Conservation (phyloP, 2,888 invertebrate species). For the Cynaeus angustus region DNA sequence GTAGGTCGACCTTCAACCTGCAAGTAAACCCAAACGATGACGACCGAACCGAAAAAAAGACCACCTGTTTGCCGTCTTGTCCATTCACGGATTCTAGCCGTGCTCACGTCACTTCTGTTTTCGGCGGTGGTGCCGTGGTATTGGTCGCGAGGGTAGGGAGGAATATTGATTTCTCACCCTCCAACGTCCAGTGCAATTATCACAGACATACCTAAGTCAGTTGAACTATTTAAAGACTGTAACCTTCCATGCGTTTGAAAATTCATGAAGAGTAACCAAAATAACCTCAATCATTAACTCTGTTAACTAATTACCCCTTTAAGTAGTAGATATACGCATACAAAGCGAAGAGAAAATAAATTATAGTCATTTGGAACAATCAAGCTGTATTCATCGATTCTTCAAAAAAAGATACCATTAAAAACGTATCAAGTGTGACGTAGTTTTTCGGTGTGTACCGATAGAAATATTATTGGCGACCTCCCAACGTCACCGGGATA, state of each 20-base stretch:
- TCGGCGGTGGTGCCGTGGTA: slow-evolving; percentile 26
- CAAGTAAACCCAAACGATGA: slow-evolving; percentile 15
- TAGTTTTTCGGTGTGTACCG: slow-evolving; percentile 17
- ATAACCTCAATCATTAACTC: slow-evolving; percentile 6
- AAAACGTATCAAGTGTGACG: slow-evolving; percentile 27
- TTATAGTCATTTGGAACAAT: slow-evolving; percentile 11
- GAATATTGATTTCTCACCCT: slow-evolving; percentile 23
- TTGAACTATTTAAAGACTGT: slow-evolving; percentile 1
- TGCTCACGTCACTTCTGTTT: slow-evolving; percentile 34
- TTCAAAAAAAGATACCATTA: slow-evolving; percentile 18
- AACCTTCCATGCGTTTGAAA: not conserved
- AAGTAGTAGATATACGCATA: not conserved
- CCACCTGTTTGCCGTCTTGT: slow-evolving; percentile 35
- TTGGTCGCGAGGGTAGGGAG: slow-evolving; percentile 12
- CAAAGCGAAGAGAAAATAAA: not conserved
- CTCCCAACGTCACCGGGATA: slow-evolving; percentile 15
- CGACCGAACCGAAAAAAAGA: slow-evolving; percentile 30
- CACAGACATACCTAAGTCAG: slow-evolving; percentile 16
- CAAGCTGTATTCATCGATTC: slow-evolving; percentile 12
- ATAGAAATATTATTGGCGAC: slow-evolving; percentile 16
- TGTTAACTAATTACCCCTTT: slow-evolving; percentile 15
- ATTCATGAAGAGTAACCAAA: slow-evolving; percentile 8
- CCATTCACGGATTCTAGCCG: slow-evolving; percentile 28
- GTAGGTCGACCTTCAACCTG: slow-evolving; percentile 14
- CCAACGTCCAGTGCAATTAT: slow-evolving; percentile 26